Evolutionary conservation across 2,888 invertebrate genomes (phyloP).

Genomic region (Lathronympha strigana): DNA sequence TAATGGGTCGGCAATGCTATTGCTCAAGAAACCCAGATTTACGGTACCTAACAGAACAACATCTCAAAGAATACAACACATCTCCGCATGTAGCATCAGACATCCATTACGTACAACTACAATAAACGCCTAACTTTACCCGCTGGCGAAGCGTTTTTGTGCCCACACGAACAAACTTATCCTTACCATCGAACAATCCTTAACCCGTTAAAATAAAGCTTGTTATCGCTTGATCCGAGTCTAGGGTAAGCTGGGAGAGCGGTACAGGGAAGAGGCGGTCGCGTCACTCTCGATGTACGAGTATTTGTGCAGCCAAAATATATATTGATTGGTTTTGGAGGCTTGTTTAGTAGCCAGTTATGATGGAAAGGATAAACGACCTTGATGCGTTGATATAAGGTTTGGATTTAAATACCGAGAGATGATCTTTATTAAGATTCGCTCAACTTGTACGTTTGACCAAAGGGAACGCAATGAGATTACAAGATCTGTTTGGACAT

Average conservation of each 20-base stretch:
- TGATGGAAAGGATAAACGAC: not conserved
- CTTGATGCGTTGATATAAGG: not conserved
- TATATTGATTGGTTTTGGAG: conserved; percentile 31
- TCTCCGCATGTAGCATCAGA: conserved; percentile 10
- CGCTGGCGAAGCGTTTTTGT: conserved; percentile 21
- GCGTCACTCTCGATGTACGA: conserved; percentile 23
- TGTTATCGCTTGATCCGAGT: conserved; percentile 4
- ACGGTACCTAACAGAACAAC: no score
- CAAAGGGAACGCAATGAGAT: not conserved
- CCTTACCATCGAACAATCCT: not conserved
- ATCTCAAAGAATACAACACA: conserved; percentile 2
- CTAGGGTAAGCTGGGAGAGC: conserved; percentile 4
- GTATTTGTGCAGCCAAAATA: conserved; percentile 29
- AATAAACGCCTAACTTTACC: conserved; percentile 24
- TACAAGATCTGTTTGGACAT: not conserved
- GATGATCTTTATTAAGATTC: not conserved
- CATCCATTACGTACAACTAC: conserved; percentile 27
- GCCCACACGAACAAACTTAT: not conserved
- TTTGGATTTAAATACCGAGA: not conserved
- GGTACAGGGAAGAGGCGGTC: conserved; percentile 26
- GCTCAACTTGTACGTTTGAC: not conserved
- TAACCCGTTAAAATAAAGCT: conserved; percentile 7
- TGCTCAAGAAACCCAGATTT: no score
- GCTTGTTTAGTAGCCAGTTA: conserved; percentile 18
- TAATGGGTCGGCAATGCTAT: no score